Evolutionary conservation across 2,113 vertebrate species (phyloP).

Genomic region (Leuciscus idus): DNA sequence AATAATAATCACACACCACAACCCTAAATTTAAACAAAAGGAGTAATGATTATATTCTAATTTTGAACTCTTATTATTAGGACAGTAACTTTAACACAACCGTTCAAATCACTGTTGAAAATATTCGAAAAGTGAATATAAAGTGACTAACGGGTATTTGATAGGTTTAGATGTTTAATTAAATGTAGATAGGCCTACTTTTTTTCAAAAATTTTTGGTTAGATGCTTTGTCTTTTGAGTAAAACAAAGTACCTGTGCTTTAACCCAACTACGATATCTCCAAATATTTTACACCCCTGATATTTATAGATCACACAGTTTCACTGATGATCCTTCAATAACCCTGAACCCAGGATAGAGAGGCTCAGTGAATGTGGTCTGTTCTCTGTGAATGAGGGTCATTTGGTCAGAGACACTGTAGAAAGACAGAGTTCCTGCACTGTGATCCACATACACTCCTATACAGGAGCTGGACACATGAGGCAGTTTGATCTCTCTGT

Average conservation of each 20-base stretch:
- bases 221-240: neutral
- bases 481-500: neutral
- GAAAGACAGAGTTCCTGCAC: conserved; percentile 11
- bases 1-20: too few species aligned
- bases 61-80: too few species aligned
- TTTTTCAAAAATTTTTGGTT: neutral
- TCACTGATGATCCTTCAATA: neutral
- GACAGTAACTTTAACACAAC: too few species aligned
- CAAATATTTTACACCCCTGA: neutral
- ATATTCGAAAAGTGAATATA: too few species aligned
- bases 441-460: conserved; percentile 2
- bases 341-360: neutral
- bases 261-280: neutral
- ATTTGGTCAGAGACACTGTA: neutral
- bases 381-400: conserved; percentile 10
- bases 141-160: too few species aligned
- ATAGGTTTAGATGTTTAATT: neutral
- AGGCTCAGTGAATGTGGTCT: neutral
- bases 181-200: neutral
- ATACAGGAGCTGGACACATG: neutral
- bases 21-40: too few species aligned
- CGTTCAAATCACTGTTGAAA: too few species aligned
- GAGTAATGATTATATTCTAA: too few species aligned
- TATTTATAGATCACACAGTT: neutral
- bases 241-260: neutral